Conservation (phyloP, 2,113 vertebrate genomes). For the Rutilus rutilus region DNA sequence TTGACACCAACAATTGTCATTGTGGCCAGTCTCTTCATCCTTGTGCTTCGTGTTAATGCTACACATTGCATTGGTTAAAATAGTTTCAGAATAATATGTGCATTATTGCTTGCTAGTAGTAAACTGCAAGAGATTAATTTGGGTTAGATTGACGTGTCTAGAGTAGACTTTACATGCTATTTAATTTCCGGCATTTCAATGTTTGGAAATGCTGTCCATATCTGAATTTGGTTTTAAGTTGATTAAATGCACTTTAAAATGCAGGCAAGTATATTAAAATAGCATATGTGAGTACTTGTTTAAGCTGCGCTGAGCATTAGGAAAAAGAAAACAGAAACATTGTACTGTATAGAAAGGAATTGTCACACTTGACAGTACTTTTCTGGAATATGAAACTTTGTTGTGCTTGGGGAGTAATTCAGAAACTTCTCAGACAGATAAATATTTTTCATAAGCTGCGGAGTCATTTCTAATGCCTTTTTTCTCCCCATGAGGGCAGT, state of each 20-base stretch:
- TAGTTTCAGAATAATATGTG: no score
- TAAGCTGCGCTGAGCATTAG: neutral
- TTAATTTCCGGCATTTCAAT: neutral
- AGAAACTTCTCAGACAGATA: constrained; percentile 28
- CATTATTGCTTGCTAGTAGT: no score
- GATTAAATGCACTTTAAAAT: neutral
- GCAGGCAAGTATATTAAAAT: neutral
- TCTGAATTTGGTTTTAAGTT: neutral
- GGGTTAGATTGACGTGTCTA: neutral
- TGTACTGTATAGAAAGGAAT: neutral
- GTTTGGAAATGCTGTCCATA: neutral
- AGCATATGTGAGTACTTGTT: neutral
- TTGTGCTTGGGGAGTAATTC: neutral
- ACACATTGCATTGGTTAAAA: neutral
- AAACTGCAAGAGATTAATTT: neutral
- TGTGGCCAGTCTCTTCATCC: neutral
- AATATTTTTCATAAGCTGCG: constrained; percentile 11
- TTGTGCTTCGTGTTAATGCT: neutral
- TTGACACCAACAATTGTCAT: neutral
- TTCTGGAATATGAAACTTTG: constrained; percentile 9
- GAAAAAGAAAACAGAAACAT: neutral
- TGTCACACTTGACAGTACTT: neutral
- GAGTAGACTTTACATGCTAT: neutral
- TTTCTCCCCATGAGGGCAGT: constrained; percentile 32
- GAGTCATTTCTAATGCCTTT: neutral